Percentiles rank a stretch among this genome's conserved stretches.
These are phyloP conservation scores for Neoitamus cyanurus DNA, from an alignment of 2,888 invertebrate species.

Conservation along the genomic window DNA sequence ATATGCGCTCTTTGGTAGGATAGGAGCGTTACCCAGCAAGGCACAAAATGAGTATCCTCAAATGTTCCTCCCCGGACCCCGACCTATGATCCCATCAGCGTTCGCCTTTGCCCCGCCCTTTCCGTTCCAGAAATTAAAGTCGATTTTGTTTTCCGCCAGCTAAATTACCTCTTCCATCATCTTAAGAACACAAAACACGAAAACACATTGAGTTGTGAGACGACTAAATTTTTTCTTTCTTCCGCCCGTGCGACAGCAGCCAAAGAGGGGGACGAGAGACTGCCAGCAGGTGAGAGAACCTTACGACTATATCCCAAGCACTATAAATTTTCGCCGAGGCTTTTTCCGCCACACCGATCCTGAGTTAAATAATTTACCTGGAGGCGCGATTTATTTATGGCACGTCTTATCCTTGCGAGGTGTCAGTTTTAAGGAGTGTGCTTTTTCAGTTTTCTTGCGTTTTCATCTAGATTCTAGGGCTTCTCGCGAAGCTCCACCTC, in stretches of 20 bases:
- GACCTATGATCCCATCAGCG: not conserved
- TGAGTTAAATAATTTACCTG: constrained; percentile 29
- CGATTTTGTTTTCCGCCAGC: not conserved
- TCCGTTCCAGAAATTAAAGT: not conserved
- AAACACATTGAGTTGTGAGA: constrained; percentile 4
- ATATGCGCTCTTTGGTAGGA: not conserved
- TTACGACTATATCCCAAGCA: not conserved
- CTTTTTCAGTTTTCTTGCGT: constrained; percentile 28
- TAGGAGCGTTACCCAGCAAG: too few relatives aligned
- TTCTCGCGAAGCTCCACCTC: constrained; percentile 16
- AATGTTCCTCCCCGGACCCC: not conserved
- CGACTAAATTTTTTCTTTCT: constrained; percentile 25
- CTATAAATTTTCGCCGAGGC: constrained; percentile 31
- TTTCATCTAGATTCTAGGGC: constrained; percentile 14
- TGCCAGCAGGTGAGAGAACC: constrained; percentile 72
- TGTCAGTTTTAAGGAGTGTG: constrained; percentile 36
- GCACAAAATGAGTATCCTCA: not conserved
- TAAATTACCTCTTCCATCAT: constrained; percentile 1
- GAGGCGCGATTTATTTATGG: constrained; percentile 11
- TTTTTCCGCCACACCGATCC: not conserved
- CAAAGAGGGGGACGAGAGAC: constrained; percentile 76
- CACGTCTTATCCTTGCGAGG: constrained; percentile 26
- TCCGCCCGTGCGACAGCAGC: constrained; percentile 67
- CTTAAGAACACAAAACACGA: not conserved
- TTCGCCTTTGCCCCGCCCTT: not conserved